Evolutionary conservation across 2,888 invertebrate genomes (phyloP).

Genomic region (Ectobius pallidus): DNA sequence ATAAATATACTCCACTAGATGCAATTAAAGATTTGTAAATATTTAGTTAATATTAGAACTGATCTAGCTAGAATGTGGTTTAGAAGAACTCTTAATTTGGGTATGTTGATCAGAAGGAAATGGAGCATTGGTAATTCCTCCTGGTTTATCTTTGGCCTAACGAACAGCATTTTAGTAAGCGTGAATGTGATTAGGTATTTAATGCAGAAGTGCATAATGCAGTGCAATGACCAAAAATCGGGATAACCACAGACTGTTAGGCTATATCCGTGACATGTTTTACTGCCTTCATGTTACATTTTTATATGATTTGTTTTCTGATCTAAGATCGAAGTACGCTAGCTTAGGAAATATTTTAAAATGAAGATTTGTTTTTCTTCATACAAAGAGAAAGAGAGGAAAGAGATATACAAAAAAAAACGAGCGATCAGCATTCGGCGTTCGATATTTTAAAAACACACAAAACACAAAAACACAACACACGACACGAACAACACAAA

Average conservation of each 20-base stretch:
- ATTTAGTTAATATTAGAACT: too few relatives aligned
- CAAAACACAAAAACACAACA: slow-evolving; percentile 35
- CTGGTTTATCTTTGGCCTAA: too few relatives aligned
- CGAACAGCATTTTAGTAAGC: too few relatives aligned
- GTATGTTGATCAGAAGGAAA: too few relatives aligned
- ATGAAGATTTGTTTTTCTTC: not conserved
- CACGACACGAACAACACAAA: slow-evolving; percentile 31
- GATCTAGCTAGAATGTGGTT: too few relatives aligned
- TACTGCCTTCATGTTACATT: not conserved
- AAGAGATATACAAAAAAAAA: not conserved
- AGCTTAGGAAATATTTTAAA: not conserved
- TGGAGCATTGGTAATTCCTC: too few relatives aligned
- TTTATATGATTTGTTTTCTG: slow-evolving; percentile 6
- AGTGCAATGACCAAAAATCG: too few relatives aligned
- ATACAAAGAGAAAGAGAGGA: not conserved
- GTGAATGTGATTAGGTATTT: too few relatives aligned
- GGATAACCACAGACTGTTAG: not conserved
- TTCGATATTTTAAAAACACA: slow-evolving; percentile 37
- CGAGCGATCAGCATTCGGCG: slow-evolving; percentile 34
- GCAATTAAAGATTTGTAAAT: too few relatives aligned
- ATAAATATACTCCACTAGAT: too few relatives aligned
- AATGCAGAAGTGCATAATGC: too few relatives aligned
- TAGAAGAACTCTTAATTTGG: too few relatives aligned
- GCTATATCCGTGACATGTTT: slow-evolving; percentile 16
- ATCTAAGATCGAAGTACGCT: not conserved